Evolutionary conservation across 1,140 invertebrate genomes (phyloP).

Genomic region (Olivierus martensii): DNA sequence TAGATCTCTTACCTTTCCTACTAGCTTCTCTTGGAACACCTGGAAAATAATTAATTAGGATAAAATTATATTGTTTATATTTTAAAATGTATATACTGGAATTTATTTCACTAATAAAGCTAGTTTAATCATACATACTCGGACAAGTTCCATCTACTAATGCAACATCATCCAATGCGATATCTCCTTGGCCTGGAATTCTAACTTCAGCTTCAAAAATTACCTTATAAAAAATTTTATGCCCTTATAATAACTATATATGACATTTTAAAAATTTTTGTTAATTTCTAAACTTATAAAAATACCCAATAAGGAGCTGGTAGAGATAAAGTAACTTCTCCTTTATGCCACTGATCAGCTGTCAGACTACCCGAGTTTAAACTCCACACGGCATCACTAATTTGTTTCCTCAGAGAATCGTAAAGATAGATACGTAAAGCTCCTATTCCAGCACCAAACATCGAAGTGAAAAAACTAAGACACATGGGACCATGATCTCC

Average conservation of each 20-base stretch:
- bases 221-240: conserved; percentile 5
- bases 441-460: conserved; percentile 13
- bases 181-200: conserved; percentile 11
- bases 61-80: too few species aligned
- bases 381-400: conserved; percentile 11
- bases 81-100: not conserved
- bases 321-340: conserved; percentile 9
- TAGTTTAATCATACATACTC: conserved; percentile 5
- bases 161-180: conserved; percentile 14
- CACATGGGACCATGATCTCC: not conserved
- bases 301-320: conserved; percentile 11
- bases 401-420: conserved; percentile 8
- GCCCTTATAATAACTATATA: too few species aligned
- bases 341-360: conserved; percentile 15
- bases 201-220: conserved; percentile 17
- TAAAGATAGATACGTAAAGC: conserved; percentile 10
- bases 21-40: conserved; percentile 14
- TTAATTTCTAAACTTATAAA: too few species aligned
- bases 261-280: too few species aligned
- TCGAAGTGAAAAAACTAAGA: conserved; percentile 13
- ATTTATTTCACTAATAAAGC: too few species aligned
- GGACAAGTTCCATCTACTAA: conserved; percentile 14
- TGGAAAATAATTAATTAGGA: too few species aligned
- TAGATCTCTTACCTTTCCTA: conserved; percentile 12
- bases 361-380: conserved; percentile 10